These are phyloP conservation scores for Eublepharis macularius DNA, from an alignment of 2,113 vertebrate species.

Conservation along the genomic window DNA sequence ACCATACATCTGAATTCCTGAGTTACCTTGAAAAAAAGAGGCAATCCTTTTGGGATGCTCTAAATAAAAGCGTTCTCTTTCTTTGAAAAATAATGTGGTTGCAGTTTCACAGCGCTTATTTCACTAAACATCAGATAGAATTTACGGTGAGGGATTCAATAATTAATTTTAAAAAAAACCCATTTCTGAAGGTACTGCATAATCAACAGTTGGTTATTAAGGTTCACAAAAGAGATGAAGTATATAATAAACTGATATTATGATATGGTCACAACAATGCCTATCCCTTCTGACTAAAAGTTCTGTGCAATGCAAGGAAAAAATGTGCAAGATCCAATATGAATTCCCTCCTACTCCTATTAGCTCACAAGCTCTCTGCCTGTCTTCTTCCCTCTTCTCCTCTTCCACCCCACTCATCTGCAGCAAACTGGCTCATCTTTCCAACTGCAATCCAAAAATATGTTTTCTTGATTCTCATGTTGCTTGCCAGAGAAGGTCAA, in stretches of 20 bases:
- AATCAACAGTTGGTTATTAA: neutral
- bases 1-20: neutral
- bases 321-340: neutral
- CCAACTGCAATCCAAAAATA: neutral
- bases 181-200: neutral
- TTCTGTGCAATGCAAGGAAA: neutral
- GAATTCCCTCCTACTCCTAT: neutral
- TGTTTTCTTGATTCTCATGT: neutral
- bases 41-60: neutral
- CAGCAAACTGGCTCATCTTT: neutral
- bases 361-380: neutral
- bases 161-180: neutral
- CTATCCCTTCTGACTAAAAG: neutral
- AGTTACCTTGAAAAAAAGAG: neutral
- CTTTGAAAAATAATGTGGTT: accelerated
- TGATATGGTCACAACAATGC: neutral
- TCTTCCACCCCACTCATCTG: neutral
- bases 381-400: neutral
- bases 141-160: neutral
- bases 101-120: neutral
- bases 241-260: accelerated
- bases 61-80: neutral
- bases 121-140: neutral
- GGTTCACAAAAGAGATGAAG: neutral
- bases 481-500: neutral